Evolutionary conservation across 2,113 vertebrate genomes (phyloP).

Genomic region (Mixornis gularis): DNA sequence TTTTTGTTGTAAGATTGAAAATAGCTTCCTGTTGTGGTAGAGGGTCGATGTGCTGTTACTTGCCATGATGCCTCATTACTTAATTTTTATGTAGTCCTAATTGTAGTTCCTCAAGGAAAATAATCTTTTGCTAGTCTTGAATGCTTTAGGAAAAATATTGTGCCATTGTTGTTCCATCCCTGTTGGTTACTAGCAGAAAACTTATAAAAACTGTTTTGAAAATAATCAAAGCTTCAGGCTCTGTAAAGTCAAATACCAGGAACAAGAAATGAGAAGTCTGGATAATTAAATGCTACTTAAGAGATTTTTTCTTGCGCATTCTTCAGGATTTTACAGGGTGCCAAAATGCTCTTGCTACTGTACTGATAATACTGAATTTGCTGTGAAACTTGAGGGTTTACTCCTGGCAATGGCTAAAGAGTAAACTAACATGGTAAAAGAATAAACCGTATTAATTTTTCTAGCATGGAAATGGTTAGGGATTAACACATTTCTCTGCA

Average conservation of each 20-base stretch:
- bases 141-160: background rate
- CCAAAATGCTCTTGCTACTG: slow-evolving; percentile 8
- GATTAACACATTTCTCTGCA: slow-evolving; percentile 4
- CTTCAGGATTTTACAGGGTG: background rate
- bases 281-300: background rate
- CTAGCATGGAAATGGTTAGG: background rate
- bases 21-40: background rate
- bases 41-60: background rate
- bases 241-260: background rate
- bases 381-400: slow-evolving; percentile 24
- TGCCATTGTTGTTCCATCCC: background rate
- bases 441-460: background rate
- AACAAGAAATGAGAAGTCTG: background rate
- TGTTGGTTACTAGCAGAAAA: slow-evolving; percentile 18
- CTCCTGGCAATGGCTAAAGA: background rate
- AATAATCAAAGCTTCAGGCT: slow-evolving; percentile 17
- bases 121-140: background rate
- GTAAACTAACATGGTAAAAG: background rate
- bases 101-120: background rate
- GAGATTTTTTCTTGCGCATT: background rate
- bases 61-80: slow-evolving; percentile 39
- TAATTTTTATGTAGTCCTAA: slow-evolving; percentile 26
- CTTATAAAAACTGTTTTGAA: background rate
- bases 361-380: slow-evolving; percentile 6
- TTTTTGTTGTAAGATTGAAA: slow-evolving; percentile 2